Evolutionary conservation across 2,888 invertebrate genomes (phyloP).

Genomic region (Leucoptera coffeella): DNA sequence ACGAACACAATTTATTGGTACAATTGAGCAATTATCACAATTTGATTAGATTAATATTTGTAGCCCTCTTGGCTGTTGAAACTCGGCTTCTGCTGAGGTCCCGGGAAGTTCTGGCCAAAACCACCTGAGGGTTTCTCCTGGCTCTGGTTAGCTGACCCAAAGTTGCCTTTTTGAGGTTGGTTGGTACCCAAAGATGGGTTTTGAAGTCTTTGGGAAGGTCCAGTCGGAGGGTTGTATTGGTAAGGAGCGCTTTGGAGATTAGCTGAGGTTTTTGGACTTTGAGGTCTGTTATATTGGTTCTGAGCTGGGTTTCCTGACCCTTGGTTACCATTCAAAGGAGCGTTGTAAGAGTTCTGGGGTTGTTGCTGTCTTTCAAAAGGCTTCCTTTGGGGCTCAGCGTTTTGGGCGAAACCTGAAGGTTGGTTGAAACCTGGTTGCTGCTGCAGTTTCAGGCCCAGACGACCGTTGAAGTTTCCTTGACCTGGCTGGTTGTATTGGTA

Average conservation of each 20-base stretch:
- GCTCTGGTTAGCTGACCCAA: slow-evolving; percentile 7
- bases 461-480: no score
- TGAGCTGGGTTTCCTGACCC: not conserved
- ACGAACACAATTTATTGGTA: no score
- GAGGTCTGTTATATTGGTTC: slow-evolving; percentile 10
- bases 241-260: slow-evolving; percentile 12
- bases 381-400: not conserved
- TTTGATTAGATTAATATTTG: slow-evolving; percentile 31
- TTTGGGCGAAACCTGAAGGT: not conserved
- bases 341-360: not conserved
- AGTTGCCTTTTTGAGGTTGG: not conserved
- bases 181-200: slow-evolving; percentile 1
- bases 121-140: slow-evolving; percentile 1
- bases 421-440: not conserved
- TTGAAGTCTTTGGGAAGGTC: not conserved
- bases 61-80: slow-evolving; percentile 38
- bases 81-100: slow-evolving; percentile 36
- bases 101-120: slow-evolving; percentile 16
- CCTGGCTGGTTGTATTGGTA: slow-evolving; percentile 10
- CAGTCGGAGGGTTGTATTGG: slow-evolving; percentile 12
- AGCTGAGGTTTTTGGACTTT: slow-evolving; percentile 3
- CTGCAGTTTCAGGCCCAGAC: not conserved
- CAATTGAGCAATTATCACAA: no score
- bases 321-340: not conserved
- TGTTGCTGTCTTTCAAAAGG: not conserved